phyloP scores from a whole-genome alignment of 1,140 invertebrate species.

The Bathynomus jamesi region DNA sequence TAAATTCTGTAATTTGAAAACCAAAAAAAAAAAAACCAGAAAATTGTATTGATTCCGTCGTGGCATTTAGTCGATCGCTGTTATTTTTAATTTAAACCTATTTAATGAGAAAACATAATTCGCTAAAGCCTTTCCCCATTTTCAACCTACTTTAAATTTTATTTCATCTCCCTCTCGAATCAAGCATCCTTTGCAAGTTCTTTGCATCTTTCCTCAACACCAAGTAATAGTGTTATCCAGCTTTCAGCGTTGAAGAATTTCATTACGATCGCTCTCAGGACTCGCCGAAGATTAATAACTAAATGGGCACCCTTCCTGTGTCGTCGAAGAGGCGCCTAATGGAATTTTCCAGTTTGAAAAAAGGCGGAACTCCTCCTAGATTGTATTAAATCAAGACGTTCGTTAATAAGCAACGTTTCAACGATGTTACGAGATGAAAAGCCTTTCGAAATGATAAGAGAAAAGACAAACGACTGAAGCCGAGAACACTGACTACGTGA shows the following conservation, averaged over 20 bases:
- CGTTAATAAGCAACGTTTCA: background rate
- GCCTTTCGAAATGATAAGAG: background rate
- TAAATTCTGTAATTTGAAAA: no score
- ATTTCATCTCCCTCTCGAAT: no score
- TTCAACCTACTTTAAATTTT: no score
- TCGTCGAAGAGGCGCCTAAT: background rate
- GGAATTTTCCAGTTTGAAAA: background rate
- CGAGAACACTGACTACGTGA: background rate
- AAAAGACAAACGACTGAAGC: background rate
- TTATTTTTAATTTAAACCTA: no score
- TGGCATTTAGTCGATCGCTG: no score
- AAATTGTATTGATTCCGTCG: no score
- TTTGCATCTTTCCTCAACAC: constrained; percentile 1
- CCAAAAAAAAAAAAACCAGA: no score
- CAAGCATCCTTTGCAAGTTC: no score
- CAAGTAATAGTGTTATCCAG: constrained; percentile 1
- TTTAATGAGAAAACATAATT: no score
- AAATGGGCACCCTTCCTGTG: background rate
- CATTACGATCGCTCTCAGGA: background rate
- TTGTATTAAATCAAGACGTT: background rate
- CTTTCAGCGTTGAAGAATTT: background rate
- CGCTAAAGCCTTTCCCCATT: no score
- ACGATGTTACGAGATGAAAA: background rate
- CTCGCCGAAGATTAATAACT: constrained; percentile 1
- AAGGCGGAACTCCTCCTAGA: background rate